Conservation (phyloP, 1,140 invertebrate species). For the Linepithema humile region DNA sequence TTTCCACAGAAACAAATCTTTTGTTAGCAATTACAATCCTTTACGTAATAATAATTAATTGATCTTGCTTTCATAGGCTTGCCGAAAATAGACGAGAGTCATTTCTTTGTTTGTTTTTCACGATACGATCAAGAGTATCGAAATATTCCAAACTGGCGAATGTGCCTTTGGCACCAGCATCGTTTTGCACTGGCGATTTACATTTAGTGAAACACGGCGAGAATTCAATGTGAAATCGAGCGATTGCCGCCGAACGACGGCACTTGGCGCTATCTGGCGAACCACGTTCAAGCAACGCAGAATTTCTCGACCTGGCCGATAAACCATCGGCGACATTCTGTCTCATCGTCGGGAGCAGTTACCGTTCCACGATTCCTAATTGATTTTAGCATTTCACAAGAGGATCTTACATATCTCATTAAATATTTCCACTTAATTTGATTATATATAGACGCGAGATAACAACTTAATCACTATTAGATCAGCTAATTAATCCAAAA, state of each 20-base stretch:
- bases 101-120: background rate
- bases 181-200: background rate
- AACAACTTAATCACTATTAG: background rate
- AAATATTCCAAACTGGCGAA: constrained; percentile 2
- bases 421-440: background rate
- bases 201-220: background rate
- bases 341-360: background rate
- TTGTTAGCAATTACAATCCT: background rate
- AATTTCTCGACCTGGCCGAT: constrained; percentile 14
- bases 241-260: background rate
- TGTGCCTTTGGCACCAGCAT: background rate
- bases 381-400: background rate
- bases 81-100: background rate
- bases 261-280: constrained; percentile 39
- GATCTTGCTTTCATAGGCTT: background rate
- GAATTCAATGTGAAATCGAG: background rate
- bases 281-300: background rate
- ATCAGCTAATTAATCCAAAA: background rate
- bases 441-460: background rate
- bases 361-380: background rate
- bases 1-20: background rate
- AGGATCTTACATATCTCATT: background rate
- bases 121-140: background rate
- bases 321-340: background rate
- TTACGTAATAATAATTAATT: background rate